A percentile compares a stretch with the other conserved stretches of the same genome.
These are phyloP conservation scores for Ataeniobius toweri DNA, from an alignment of 2,797 vertebrate species.

Conservation along the genomic window DNA sequence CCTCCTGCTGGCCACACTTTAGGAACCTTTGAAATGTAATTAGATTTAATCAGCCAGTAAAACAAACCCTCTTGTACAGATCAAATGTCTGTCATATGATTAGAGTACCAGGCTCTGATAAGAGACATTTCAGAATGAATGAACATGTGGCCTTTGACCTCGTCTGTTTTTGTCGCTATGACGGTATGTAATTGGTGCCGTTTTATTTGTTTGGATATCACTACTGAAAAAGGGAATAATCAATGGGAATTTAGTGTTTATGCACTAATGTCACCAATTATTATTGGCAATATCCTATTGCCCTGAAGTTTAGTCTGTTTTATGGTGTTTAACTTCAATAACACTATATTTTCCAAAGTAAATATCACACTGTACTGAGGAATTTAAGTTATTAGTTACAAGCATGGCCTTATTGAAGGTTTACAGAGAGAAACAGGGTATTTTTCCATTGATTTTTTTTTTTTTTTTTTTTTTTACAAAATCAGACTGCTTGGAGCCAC, in stretches of 20 bases:
- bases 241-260: not conserved
- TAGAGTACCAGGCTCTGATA: conserved; percentile 62
- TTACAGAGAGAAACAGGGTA: not conserved
- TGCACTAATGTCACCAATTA: not conserved
- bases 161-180: conserved; percentile 36
- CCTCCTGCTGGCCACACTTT: conserved; percentile 40
- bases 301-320: not conserved
- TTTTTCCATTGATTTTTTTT: too few relatives aligned
- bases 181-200: conserved; percentile 14
- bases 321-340: not conserved
- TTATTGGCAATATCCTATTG: not conserved
- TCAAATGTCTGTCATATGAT: conserved; percentile 68
- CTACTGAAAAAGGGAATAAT: not conserved
- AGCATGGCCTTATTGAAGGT: not conserved
- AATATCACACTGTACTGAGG: not conserved
- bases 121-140: conserved; percentile 59
- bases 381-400: not conserved
- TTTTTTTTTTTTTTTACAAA: too few relatives aligned
- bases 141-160: conserved; percentile 56
- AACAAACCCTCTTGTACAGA: conserved; percentile 49
- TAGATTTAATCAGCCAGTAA: conserved; percentile 75
- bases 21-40: conserved; percentile 77
- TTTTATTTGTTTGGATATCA: not conserved
- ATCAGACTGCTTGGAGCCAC: too few relatives aligned
- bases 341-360: not conserved